Conservation (phyloP, 2,888 invertebrate genomes). For the Drosophila infuscata region DNA sequence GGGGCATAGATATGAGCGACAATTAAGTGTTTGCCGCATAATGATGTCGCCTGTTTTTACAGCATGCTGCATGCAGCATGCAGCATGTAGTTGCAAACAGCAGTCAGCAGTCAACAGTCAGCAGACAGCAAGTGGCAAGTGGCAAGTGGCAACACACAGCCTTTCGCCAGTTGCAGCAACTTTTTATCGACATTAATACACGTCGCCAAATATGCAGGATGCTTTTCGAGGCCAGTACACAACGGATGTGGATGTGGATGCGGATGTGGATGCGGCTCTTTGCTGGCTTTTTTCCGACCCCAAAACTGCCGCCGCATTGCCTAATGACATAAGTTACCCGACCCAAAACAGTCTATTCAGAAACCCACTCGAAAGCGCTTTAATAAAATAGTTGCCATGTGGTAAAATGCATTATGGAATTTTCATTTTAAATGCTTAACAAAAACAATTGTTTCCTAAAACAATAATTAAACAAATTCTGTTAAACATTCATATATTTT, state of each 20-base stretch:
- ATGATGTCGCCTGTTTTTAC: constrained; percentile 77
- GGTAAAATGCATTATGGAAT: neutral
- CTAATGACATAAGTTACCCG: constrained; percentile 47
- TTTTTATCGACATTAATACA: constrained; percentile 73
- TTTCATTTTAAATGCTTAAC: neutral
- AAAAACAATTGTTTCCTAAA: neutral
- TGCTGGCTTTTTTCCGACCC: constrained; percentile 31
- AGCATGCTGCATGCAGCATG: constrained; percentile 32
- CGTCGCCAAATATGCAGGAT: constrained; percentile 59
- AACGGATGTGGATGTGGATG: constrained; percentile 33
- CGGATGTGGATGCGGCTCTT: constrained; percentile 24
- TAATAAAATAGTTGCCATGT: neutral
- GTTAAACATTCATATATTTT: too few species aligned
- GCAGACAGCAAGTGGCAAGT: constrained; percentile 1
- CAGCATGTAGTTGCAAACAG: constrained; percentile 28
- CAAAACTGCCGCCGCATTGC: constrained; percentile 36
- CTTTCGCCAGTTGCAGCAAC: constrained; percentile 51
- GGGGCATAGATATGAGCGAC: constrained; percentile 75
- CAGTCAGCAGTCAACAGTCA: constrained; percentile 9
- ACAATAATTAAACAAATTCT: too few species aligned
- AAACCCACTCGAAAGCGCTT: constrained; percentile 17
- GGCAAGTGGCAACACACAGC: constrained; percentile 15
- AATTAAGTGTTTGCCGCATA: constrained; percentile 78
- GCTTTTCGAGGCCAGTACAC: constrained; percentile 39
- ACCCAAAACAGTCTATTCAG: constrained; percentile 24